Base-by-base conservation (phyloP, 1,140 invertebrate genomes). In the Pogonomyrmex californicus region DNA sequence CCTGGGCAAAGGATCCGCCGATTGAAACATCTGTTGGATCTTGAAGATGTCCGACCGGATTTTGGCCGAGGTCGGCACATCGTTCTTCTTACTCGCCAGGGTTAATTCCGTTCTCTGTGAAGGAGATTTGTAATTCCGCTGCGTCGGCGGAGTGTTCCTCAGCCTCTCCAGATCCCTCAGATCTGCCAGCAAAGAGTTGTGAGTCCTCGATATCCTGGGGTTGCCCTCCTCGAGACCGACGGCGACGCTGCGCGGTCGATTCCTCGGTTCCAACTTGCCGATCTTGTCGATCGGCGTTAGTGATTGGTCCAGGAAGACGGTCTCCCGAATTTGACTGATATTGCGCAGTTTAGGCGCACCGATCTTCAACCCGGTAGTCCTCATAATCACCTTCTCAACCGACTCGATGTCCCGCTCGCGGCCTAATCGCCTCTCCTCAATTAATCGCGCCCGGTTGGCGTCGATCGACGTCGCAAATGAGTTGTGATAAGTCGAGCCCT, bases 261-360 rank as follows among this genome's bases (percentile, higher is more conserved):
- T 83, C 9, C 23, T 66, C 62, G 41, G 47, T 5, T 89, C 88
- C 6, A 41, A 3, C 9, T 63, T 81, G 36, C 83, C 85, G 68
- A 83, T 90, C 4, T 86, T 78, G 14, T 85, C 65, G 14, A 88
- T 86, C 47, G 75, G 87, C 33, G 81, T 87, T 30, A 86, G 23
- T 0, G 87, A 51, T 0, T 87, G 66, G n/a, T 93, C 90, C 9
- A 91, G 51, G 36, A 87, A 82, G 17, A 95, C 91, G 1, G 93
- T 93, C 68, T 94, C 92, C 4, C 93, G 91, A 4, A 95, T 95
- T 54, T 95, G 91, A 70, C 87, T 94, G 71, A 95, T 95, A 47
- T 94, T 95, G 5, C 94, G 66, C 9, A 95, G 73, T 58, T 91
- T 93, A 0, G 94, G 94, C 1, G 93, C 88, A 0, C 86, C 90